Evolutionary conservation across 2,888 invertebrate genomes (phyloP).

Genomic region (Sarcophaga variegata): DNA sequence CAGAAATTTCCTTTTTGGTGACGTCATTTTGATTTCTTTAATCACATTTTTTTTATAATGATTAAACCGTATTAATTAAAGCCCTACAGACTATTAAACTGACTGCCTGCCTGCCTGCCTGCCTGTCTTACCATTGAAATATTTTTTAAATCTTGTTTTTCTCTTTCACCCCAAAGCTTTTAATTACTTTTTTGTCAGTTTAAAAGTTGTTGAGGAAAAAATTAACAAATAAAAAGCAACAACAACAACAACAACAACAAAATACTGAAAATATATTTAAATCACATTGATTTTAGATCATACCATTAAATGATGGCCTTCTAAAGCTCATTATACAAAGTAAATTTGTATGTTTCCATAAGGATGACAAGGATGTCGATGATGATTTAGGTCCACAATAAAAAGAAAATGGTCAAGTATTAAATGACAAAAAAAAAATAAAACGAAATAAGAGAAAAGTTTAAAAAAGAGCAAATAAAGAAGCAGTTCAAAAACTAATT

Average conservation of each 20-base stretch:
- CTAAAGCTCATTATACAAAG: slow-evolving; percentile 4
- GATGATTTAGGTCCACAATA: not conserved
- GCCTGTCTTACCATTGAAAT: not conserved
- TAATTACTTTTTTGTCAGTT: slow-evolving; percentile 22
- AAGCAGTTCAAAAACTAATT: not conserved
- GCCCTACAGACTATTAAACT: no score
- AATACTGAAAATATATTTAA: not conserved
- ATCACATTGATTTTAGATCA: slow-evolving; percentile 26
- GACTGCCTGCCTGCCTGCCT: not conserved
- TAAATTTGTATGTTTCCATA: not conserved
- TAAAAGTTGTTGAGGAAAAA: slow-evolving; percentile 1
- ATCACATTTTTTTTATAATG: no score
- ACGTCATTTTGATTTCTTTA: no score
- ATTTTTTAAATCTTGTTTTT: not conserved
- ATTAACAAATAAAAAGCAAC: not conserved
- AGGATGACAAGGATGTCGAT: not conserved
- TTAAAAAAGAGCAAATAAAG: not conserved
- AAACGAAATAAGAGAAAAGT: not conserved
- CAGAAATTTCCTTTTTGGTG: no score
- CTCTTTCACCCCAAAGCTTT: not conserved
- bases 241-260: not conserved
- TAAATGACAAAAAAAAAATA: slow-evolving; percentile 8
- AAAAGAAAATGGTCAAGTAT: slow-evolving; percentile 12
- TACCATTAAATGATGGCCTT: slow-evolving; percentile 5
- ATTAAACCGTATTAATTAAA: no score